These are phyloP conservation scores for Rousettus leschenaultii DNA, from an alignment of 2,113 vertebrate species.

Conservation along the genomic window DNA sequence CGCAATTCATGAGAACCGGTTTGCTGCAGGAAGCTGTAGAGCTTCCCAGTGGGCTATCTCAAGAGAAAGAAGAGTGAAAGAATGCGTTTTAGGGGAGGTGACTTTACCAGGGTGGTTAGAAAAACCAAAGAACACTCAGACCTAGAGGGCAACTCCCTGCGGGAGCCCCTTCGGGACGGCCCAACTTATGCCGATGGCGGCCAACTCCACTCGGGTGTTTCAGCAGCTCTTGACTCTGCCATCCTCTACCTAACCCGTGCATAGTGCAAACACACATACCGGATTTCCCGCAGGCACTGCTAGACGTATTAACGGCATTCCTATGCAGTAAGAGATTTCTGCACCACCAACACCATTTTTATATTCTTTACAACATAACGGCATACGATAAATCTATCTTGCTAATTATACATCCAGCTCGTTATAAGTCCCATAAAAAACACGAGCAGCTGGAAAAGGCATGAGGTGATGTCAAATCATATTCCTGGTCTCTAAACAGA, in stretches of 20 bases:
- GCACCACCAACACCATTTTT: conserved; percentile 81
- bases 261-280: conserved; percentile 13
- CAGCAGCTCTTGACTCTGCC: background rate
- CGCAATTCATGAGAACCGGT: background rate
- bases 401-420: conserved; percentile 82
- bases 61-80: background rate
- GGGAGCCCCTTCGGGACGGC: background rate
- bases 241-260: conserved; percentile 41
- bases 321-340: conserved; percentile 77
- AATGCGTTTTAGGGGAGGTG: background rate
- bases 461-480: conserved; percentile 84
- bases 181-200: background rate
- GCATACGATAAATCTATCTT: conserved; percentile 84
- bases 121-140: background rate
- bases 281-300: conserved; percentile 69
- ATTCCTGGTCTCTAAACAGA: conserved; percentile 79
- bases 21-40: fast-evolving
- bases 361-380: conserved; percentile 77
- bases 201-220: background rate
- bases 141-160: background rate
- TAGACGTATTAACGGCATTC: conserved; percentile 78
- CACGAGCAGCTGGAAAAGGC: conserved; percentile 83
- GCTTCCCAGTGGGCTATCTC: background rate
- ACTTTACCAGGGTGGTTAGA: background rate
- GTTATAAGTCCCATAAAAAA: conserved; percentile 81